These are phyloP conservation scores for Labrus mixtus DNA, from an alignment of 2,113 vertebrate genomes.

Conservation along the genomic window DNA sequence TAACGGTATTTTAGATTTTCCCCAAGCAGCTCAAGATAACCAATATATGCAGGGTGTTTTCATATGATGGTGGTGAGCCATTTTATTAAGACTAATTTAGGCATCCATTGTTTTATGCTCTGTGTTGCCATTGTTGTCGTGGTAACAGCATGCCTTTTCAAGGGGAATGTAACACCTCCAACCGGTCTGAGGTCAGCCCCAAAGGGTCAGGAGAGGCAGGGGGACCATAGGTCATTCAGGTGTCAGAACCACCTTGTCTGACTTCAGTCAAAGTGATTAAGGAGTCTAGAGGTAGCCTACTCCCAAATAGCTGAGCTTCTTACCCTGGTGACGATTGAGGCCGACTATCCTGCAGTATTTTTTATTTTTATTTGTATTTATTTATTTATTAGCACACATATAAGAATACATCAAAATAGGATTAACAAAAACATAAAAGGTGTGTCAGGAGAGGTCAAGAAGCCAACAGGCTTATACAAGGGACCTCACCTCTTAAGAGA, in stretches of 20 bases:
- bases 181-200: neutral
- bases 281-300: neutral
- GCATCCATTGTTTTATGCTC: constrained; percentile 1
- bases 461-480: too few relatives aligned
- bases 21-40: too few relatives aligned
- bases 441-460: too few relatives aligned
- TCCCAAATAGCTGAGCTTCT: neutral
- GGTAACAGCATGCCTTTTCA: constrained; percentile 22
- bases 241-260: neutral
- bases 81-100: neutral
- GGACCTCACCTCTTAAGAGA: too few relatives aligned
- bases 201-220: neutral
- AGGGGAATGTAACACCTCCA: neutral
- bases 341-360: neutral
- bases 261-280: neutral
- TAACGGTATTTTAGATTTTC: neutral
- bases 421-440: too few relatives aligned
- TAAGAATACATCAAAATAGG: too few relatives aligned
- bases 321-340: neutral
- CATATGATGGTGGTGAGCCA: too few relatives aligned
- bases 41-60: too few relatives aligned
- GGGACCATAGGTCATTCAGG: neutral
- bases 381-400: too few relatives aligned
- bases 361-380: too few relatives aligned
- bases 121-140: constrained; percentile 38